Percentiles rank a stretch among this genome's conserved stretches.
phyloP scores from a whole-genome alignment of 2,113 vertebrate genomes.

The Dromiciops gliroides region DNA sequence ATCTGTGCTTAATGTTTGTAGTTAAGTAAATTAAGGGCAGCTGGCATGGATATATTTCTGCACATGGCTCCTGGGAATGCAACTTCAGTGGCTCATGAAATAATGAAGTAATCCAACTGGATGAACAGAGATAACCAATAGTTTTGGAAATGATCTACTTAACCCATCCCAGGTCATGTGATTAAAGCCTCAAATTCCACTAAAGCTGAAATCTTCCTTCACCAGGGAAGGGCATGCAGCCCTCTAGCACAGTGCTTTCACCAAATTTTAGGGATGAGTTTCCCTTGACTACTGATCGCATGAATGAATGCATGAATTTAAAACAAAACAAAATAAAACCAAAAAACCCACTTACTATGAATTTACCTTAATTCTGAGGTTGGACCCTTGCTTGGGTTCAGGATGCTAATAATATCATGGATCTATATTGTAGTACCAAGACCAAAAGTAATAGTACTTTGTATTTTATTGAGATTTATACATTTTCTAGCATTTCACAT shows the following conservation, averaged over 20 bases:
- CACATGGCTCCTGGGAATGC: neutral
- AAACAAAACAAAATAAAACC: too few relatives aligned
- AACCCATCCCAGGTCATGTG: neutral
- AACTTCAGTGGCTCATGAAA: neutral
- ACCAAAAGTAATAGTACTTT: neutral
- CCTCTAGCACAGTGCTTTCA: neutral
- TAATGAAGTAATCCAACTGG: neutral
- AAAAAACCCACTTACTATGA: too few relatives aligned
- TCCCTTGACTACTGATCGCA: too few relatives aligned
- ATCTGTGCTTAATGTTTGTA: neutral
- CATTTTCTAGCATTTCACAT: neutral
- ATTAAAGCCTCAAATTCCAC: neutral
- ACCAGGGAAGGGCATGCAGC: neutral
- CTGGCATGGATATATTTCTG: neutral
- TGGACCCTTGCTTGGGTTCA: neutral
- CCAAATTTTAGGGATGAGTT: neutral
- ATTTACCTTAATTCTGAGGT: neutral
- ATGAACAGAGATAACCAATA: neutral
- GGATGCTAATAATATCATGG: neutral
- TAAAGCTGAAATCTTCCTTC: neutral
- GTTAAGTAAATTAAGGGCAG: neutral
- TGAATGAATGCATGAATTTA: neutral
- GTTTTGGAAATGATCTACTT: neutral
- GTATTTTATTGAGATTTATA: neutral
- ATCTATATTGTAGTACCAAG: neutral